These are phyloP conservation scores for Tethya wilhelma DNA, from an alignment of 37 sponge, comb jelly and placozoan species.

Conservation along the genomic window DNA sequence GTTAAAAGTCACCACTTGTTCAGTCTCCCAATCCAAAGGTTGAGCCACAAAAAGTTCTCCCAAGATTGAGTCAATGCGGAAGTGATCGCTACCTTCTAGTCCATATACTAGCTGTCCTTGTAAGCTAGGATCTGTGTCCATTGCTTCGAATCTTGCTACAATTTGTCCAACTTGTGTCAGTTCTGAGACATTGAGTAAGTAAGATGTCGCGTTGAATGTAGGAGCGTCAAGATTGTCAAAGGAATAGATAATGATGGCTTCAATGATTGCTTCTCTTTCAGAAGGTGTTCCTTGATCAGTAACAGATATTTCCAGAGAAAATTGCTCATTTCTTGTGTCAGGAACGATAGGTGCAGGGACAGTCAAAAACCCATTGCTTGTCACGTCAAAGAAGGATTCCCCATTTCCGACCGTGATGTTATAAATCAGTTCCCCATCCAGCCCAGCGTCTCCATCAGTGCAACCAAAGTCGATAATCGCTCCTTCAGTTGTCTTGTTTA, in stretches of 20 bases:
- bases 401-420: constrained; percentile 36
- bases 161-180: constrained; percentile 34
- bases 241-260: constrained; percentile 28
- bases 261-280: constrained; percentile 9
- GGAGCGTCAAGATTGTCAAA: constrained; percentile 60
- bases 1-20: not conserved
- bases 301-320: constrained; percentile 36
- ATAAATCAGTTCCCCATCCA: constrained; percentile 41
- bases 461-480: constrained; percentile 44
- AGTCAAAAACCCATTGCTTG: not conserved
- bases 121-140: constrained; percentile 61
- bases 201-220: constrained; percentile 27
- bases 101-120: constrained; percentile 61
- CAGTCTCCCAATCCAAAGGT: constrained; percentile 30
- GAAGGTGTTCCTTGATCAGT: constrained; percentile 31
- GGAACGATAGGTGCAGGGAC: constrained; percentile 20
- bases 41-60: constrained; percentile 31
- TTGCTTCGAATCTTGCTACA: constrained; percentile 38
- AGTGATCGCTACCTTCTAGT: constrained; percentile 17
- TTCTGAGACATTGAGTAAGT: constrained; percentile 40
- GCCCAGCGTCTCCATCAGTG: constrained; percentile 44
- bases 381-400: constrained; percentile 6
- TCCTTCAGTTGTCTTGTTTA: constrained; percentile 23
- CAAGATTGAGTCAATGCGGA: constrained; percentile 21
- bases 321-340: constrained; percentile 18